Base-by-base conservation (phyloP, 2,113 vertebrate genomes). In the Phoxinus phoxinus region DNA sequence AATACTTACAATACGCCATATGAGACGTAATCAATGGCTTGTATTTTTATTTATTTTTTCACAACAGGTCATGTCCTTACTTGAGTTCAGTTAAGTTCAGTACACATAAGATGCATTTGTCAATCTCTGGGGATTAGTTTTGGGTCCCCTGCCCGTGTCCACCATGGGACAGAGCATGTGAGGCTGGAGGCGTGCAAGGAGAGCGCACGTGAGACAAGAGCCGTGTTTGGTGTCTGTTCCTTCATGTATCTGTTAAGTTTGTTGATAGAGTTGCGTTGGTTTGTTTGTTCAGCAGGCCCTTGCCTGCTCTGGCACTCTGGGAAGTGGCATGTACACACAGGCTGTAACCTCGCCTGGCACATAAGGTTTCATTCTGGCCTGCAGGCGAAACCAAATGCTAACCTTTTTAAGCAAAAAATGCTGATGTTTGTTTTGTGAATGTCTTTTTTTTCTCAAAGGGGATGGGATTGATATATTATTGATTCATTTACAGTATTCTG, bases 231-330 rank as follows among this genome's bases (percentile, higher is more conserved):
- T 81, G 61, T 81, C 25, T 80, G 41, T 67, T 32, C 5, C 61
- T 67, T 81, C 27, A 69, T 69, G 44, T 27, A 44, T 27, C 78
- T 65, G 79, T 30, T 81, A 82, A n/a, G 27, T 78, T 84, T 74
- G 58, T 74, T 46, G 41, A 67, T 25, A 32, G 67, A 72, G 44
- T 59, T 5, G 17, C 1, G 84, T 21, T 27, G 85, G 72, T 73
- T 63, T 89, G 78, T 83, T 86, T 89, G 81, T 58, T 75, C 35
- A 69, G 82, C 87, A 88, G 84, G 87, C 58, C 79, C 51, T 67
- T 46, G 61, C 87, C 46, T 89, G 89, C 83, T 79, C 81, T 67
- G 75, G 37, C 81, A 59, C 37, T 65, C 41, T 3, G 23, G 69
- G 69, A 81, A 59, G 51, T 78, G 87, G 77, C 81, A 85, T 84